Percentiles rank a stretch among this genome's conserved stretches.
Evolutionary conservation across 2,888 invertebrate species (phyloP).

Genomic region (Phasia obesa): DNA sequence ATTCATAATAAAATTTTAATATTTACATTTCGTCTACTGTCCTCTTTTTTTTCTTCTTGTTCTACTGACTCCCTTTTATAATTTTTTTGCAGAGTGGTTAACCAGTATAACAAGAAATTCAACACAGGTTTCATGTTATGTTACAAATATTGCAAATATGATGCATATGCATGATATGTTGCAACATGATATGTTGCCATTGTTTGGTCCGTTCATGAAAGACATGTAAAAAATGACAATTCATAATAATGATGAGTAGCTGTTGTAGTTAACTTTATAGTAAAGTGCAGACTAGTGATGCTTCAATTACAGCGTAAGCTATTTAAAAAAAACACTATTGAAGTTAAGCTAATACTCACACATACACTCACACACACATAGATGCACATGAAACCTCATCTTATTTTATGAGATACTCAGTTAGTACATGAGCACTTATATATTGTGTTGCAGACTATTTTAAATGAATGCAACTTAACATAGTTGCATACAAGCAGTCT

Average conservation of each 20-base stretch:
- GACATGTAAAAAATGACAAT: constrained; percentile 45
- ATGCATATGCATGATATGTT: constrained; percentile 15
- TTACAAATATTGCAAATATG: background rate
- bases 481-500: constrained; percentile 6
- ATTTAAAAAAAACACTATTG: constrained; percentile 30
- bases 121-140: constrained; percentile 11
- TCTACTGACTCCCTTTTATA: background rate
- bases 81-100: background rate
- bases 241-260: constrained; percentile 52
- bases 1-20: constrained; percentile 2
- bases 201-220: background rate
- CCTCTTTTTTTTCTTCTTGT: background rate
- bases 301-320: constrained; percentile 46
- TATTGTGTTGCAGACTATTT: constrained; percentile 11
- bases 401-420: constrained; percentile 26
- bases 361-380: background rate
- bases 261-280: constrained; percentile 5
- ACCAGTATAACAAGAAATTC: constrained; percentile 8
- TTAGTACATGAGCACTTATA: background rate
- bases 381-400: constrained; percentile 12
- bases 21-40: background rate
- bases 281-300: constrained; percentile 14
- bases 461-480: constrained; percentile 30
- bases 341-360: background rate
- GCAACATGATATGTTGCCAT: constrained; percentile 27